Base-by-base conservation (phyloP, 2,888 invertebrate species). In the Drosophila recens region DNA sequence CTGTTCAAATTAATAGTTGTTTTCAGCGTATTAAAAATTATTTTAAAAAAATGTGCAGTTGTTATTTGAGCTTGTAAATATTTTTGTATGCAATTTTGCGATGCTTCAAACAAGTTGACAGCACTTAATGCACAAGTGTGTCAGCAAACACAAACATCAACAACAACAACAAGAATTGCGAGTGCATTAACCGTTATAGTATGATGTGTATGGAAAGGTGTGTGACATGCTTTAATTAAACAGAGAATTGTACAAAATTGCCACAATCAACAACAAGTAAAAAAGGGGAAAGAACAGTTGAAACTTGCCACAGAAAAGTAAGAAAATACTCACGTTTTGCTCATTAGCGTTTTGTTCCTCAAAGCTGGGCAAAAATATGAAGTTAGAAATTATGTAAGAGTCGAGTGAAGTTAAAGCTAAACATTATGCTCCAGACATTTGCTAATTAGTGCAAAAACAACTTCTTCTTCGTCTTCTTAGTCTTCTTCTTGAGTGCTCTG, bases 51-150 rank as follows among this genome's bases (percentile, higher is more conserved):
- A 42, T 30, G 30, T 17, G 2, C 49, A 45, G 27, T 33, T 77
- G 42, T 48, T 62, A 23, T 67, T 78, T 56, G 54, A 67, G 59
- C 58, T 72, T 30, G 49, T 52, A 72, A 63, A 75, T 65, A 48
- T 54, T 59, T 67, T 53, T 53, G 8, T 53, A 34, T 61, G 59
- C 38, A 62, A 33, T 52, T 43, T 49, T 15, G 20, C n/a, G 43
- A 56, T 56, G 57, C 48, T 57, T 51, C 33, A 70, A 69, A 79
- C 75, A 66, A 53, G 63, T 8, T 74, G 80, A 66, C 72, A 62
- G 67, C 67, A 82, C 79, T 82, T 81, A 78, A 85, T 85, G 68
- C 65, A 64, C 68, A 87, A 81, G 67, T 68, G 86, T 79, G 82
- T 82, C 68, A 67, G 62, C 75, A 79, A 49, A 54, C 54, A 57